Conservation (phyloP, 2,113 vertebrate genomes). For the Tautogolabrus adspersus region DNA sequence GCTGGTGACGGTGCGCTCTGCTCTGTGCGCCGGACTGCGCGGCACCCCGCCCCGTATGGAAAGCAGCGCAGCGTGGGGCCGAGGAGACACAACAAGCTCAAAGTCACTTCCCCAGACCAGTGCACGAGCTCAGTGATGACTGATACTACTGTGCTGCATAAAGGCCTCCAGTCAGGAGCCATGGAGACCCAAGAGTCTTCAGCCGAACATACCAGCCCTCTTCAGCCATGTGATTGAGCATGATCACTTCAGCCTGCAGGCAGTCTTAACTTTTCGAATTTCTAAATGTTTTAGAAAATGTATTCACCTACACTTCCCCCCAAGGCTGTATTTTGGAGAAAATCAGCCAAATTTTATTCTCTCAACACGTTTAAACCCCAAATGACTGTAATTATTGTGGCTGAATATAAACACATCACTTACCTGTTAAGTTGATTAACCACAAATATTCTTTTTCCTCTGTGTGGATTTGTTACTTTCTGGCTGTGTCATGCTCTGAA, state of each 20-base stretch:
- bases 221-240: conserved; percentile 29
- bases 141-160: conserved; percentile 14
- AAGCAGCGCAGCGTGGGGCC: conserved; percentile 49
- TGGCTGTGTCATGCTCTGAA: conserved; percentile 12
- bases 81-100: conserved; percentile 55
- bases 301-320: background rate
- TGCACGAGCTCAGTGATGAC: conserved; percentile 27
- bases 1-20: conserved; percentile 37
- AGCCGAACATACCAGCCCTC: background rate
- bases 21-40: conserved; percentile 35
- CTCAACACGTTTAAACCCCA: background rate
- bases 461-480: conserved; percentile 32
- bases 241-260: background rate
- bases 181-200: background rate
- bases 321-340: conserved; percentile 1
- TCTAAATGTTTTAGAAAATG: conserved; percentile 19
- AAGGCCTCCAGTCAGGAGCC: conserved; percentile 11
- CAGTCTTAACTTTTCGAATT: background rate
- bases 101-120: conserved; percentile 29
- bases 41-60: conserved; percentile 69
- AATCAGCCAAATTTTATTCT: conserved; percentile 20
- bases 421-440: conserved; percentile 36
- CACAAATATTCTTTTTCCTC: background rate
- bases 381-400: conserved; percentile 13
- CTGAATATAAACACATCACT: background rate